Conservation (phyloP, 92 coral and sea anemone species). For the Parazoanthus swiftii region DNA sequence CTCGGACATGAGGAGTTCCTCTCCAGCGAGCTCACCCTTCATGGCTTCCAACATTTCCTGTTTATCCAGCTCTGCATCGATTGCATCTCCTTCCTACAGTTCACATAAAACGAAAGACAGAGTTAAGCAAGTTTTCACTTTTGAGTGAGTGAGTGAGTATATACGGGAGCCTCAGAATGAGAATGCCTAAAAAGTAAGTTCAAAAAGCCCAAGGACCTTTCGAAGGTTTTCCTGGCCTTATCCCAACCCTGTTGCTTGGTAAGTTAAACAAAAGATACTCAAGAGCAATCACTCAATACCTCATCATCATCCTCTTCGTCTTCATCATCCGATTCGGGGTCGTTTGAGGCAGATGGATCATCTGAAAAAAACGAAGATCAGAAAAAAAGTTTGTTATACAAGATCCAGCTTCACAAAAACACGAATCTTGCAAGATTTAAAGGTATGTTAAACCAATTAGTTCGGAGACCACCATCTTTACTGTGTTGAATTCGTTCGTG, state of each 20-base stretch:
- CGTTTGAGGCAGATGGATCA: slow-evolving; percentile 84
- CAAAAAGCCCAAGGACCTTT: too few species aligned
- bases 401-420: not conserved
- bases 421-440: not conserved
- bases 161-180: too few species aligned
- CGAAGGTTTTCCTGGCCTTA: too few species aligned
- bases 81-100: slow-evolving; percentile 91
- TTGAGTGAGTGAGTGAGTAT: not conserved
- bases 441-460: too few species aligned
- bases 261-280: not conserved
- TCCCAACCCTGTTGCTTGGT: not conserved
- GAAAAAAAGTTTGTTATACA: not conserved
- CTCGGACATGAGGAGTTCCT: slow-evolving; percentile 68
- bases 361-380: slow-evolving; percentile 42
- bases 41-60: slow-evolving; percentile 73
- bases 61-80: slow-evolving; percentile 91
- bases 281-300: slow-evolving; percentile 34
- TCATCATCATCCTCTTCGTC: slow-evolving; percentile 97
- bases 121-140: not conserved
- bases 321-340: slow-evolving; percentile 94
- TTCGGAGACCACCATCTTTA: too few species aligned
- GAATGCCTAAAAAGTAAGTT: too few species aligned
- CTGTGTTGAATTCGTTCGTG: too few species aligned
- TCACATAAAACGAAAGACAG: not conserved
- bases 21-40: slow-evolving; percentile 83